Evolutionary conservation across 2,888 invertebrate genomes (phyloP).

Genomic region (Gerris lacustris): DNA sequence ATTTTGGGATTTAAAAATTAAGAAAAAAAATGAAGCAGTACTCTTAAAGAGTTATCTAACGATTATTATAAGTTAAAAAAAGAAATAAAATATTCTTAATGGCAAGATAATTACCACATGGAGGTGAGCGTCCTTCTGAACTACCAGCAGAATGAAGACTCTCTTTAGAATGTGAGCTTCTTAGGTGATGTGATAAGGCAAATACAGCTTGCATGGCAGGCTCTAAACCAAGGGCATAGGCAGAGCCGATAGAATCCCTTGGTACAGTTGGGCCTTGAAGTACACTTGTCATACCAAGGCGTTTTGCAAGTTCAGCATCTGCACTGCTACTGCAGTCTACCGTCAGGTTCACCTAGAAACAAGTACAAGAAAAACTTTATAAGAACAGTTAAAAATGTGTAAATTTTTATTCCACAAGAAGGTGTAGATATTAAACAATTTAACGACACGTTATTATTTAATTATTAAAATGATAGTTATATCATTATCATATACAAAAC

Average conservation of each 20-base stretch:
- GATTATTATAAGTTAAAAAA: too few relatives aligned
- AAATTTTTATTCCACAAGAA: too few relatives aligned
- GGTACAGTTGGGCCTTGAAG: conserved; percentile 24
- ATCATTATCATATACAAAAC: too few relatives aligned
- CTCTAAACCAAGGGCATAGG: conserved; percentile 33
- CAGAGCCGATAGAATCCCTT: conserved; percentile 31
- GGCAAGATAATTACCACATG: neutral
- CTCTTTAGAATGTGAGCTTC: conserved; percentile 35
- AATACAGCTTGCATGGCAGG: conserved; percentile 34
- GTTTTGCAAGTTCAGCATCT: conserved; percentile 23
- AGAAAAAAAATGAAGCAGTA: too few relatives aligned
- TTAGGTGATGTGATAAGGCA: conserved; percentile 34
- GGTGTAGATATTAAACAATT: too few relatives aligned
- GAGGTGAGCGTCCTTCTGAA: conserved; percentile 28
- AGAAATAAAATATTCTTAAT: too few relatives aligned
- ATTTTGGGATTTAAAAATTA: too few relatives aligned
- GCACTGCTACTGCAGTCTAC: conserved; percentile 35
- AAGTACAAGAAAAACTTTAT: too few relatives aligned
- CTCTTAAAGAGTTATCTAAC: too few relatives aligned
- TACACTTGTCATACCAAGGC: conserved; percentile 12
- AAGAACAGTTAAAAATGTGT: too few relatives aligned
- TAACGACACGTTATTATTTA: too few relatives aligned
- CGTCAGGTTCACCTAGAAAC: conserved; percentile 36
- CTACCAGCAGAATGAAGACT: conserved; percentile 33
- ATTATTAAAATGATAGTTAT: too few relatives aligned